Conservation (phyloP, 1,140 invertebrate genomes). For the Idris sp. region DNA sequence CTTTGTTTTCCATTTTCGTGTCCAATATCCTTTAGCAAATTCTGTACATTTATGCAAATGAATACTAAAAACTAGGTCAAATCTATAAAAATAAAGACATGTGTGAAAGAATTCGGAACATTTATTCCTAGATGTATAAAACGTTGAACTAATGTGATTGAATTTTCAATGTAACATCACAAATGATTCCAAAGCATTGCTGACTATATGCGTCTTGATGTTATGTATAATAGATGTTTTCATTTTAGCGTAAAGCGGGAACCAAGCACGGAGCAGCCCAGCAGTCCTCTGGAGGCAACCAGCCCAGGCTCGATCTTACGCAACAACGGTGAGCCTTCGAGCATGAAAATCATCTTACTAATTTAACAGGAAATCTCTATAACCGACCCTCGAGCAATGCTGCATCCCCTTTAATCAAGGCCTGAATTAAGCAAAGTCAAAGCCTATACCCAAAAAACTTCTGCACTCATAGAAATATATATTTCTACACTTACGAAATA, state of each 20-base stretch:
- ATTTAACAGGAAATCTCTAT: slow-evolving; percentile 76
- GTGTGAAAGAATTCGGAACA: slow-evolving; percentile 52
- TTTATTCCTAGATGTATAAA: slow-evolving; percentile 20
- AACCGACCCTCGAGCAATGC: slow-evolving; percentile 68
- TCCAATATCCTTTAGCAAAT: slow-evolving; percentile 63
- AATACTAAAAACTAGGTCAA: slow-evolving; percentile 63
- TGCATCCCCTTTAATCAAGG: slow-evolving; percentile 36
- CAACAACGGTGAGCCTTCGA: slow-evolving; percentile 75
- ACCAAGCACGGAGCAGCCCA: slow-evolving; percentile 77
- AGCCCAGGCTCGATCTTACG: slow-evolving; percentile 78
- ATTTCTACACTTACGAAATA: too few species aligned
- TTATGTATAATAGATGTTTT: slow-evolving; percentile 73
- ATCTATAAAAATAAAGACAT: slow-evolving; percentile 60
- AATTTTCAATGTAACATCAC: slow-evolving; percentile 33
- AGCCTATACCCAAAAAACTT: too few species aligned
- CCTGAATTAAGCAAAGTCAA: slow-evolving; percentile 24
- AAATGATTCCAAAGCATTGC: slow-evolving; percentile 35
- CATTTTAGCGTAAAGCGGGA: slow-evolving; percentile 80
- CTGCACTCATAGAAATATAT: too few species aligned
- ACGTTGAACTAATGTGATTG: slow-evolving; percentile 39
- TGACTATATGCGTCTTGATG: slow-evolving; percentile 24
- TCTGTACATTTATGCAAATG: slow-evolving; percentile 58
- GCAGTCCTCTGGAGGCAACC: slow-evolving; percentile 79
- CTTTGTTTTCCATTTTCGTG: slow-evolving; percentile 56
- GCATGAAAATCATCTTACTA: slow-evolving; percentile 61